phyloP scores from a whole-genome alignment of 2,113 vertebrate species.

The Erythrolamprus reginae region DNA sequence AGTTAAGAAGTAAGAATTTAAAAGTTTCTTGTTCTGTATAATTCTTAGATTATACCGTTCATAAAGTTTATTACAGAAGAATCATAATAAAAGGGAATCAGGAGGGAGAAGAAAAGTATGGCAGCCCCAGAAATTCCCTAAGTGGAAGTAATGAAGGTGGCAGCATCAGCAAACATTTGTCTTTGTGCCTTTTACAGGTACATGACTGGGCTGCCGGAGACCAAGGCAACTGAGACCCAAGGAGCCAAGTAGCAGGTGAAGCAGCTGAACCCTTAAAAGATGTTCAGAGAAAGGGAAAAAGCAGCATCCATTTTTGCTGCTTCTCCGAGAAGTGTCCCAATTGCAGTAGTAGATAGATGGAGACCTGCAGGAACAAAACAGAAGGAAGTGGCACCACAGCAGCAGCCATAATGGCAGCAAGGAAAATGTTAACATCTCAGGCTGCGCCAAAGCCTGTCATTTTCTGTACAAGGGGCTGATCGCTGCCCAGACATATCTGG shows the following conservation, averaged over 20 bases:
- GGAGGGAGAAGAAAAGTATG: not conserved
- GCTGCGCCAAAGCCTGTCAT: not conserved
- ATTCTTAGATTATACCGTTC: not conserved
- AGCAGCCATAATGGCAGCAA: not conserved
- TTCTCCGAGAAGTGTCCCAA: not conserved
- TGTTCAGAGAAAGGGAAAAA: not conserved
- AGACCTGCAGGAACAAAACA: not conserved
- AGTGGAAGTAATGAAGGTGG: not conserved
- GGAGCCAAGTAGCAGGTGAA: not conserved
- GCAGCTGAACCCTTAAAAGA: not conserved
- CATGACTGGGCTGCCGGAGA: not conserved
- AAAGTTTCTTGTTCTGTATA: not conserved
- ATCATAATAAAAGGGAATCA: not conserved
- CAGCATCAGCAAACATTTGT: not conserved
- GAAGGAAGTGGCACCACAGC: not conserved
- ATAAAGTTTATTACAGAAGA: not conserved
- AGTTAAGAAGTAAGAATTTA: not conserved
- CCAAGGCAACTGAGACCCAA: not conserved
- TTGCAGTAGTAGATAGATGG: not conserved
- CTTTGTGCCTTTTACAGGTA: not conserved
- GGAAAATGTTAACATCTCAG: not conserved
- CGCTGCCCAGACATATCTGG: not conserved
- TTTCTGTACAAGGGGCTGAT: not conserved
- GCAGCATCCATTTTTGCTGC: not conserved
- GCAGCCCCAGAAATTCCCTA: not conserved